Evolutionary conservation across 2,113 vertebrate genomes (phyloP), one percentile per base, ranked within the genome.

Genomic region (Mustela lutreola): DNA sequence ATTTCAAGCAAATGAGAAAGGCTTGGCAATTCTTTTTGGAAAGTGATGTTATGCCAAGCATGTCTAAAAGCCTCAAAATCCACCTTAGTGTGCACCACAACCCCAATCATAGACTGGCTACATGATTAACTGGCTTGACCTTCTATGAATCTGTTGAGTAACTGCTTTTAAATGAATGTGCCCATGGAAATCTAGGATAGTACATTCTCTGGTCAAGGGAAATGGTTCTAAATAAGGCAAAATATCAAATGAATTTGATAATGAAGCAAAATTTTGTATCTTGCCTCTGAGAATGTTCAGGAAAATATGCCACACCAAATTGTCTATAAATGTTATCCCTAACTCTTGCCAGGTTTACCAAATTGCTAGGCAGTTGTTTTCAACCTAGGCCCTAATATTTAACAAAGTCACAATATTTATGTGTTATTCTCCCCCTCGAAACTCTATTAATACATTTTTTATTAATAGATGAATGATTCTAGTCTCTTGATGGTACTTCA

Each of bases 211-310:
- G 93, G 50, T 48, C 85, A 50, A 76, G 89, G 19, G 16, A 48
- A 86, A 53, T 8, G 18, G 71, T 95, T 96, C 58, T 67, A 90
- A 96, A 89, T 83, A 83, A 1, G 16, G 2, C 5, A 89, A 93
- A 89, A 60, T 92, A 95, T 48, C 67, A 73, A 88, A 89, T 81
- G 4, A 9, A 96, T 62, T 93, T 76, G 14, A 86, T 53, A 93
- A 86, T 75, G 42, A 62, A 33, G 67, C 50, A 89, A 88, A 89
- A 79, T 70, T 18, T 36, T 87, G 12, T 48, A 56, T 87, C 15
- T 84, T 84, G 22, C 11, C 11, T 95, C 48, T 67, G 31, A 96
- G 86, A 84, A 87, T 84, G 10, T 80, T 63, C 18, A 89, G 39
- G 86, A 96, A 79, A 33, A 31, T 79, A 33, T 53, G 50, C 10